phyloP scores from a whole-genome alignment of 2,797 vertebrate genomes.

The Clamator glandarius region DNA sequence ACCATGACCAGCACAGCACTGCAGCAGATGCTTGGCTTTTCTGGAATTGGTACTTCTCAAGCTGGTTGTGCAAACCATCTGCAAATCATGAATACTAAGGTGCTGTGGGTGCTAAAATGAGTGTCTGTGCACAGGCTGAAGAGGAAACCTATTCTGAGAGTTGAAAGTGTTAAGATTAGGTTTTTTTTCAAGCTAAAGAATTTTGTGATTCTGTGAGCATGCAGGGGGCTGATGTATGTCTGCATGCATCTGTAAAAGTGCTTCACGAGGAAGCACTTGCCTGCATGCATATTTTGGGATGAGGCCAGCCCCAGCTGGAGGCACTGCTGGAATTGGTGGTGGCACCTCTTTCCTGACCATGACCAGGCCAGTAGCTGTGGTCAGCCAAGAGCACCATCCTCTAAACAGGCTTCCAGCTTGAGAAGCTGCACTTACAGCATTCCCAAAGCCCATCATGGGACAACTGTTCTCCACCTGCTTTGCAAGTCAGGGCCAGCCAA shows the following conservation, averaged over 20 bases:
- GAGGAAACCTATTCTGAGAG: background rate
- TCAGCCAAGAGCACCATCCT: accelerated
- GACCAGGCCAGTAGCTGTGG: background rate
- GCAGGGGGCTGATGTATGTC: background rate
- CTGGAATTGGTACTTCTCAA: background rate
- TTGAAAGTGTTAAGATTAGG: no score
- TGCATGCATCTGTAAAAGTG: no score
- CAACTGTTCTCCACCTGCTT: background rate
- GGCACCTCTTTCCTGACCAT: background rate
- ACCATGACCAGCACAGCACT: background rate
- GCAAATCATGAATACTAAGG: accelerated
- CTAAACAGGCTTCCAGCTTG: background rate
- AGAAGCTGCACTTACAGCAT: background rate
- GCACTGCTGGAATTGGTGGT: accelerated
- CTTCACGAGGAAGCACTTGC: background rate
- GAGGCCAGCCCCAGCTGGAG: background rate
- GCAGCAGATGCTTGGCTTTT: background rate
- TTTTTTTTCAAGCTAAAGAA: no score
- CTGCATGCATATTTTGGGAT: background rate
- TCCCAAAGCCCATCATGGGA: background rate
- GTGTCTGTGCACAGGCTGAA: accelerated
- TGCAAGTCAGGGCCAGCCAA: background rate
- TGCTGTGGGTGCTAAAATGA: background rate
- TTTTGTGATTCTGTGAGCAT: no score
- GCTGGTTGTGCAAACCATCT: accelerated